A percentile compares a stretch with the other conserved stretches of the same genome.
phyloP scores from a whole-genome alignment of 2,797 vertebrate species.

The Leuciscus waleckii region DNA sequence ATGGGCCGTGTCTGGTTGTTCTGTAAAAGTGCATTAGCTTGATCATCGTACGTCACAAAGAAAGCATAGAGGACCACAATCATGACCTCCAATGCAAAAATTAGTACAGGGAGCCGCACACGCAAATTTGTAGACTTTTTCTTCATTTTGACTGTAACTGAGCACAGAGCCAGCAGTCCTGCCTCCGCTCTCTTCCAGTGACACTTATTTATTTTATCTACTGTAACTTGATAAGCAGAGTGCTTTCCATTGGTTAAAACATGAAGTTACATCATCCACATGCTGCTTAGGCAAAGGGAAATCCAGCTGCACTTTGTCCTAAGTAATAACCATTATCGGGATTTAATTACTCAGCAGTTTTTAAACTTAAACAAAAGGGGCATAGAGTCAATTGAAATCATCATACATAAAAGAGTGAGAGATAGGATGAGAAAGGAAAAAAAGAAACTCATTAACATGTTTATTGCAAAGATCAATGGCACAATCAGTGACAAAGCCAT shows the following conservation, averaged over 20 bases:
- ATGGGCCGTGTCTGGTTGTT: slow-evolving; percentile 66
- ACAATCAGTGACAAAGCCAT: neutral
- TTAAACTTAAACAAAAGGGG: slow-evolving; percentile 26
- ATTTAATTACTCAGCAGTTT: slow-evolving; percentile 57
- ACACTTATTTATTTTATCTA: slow-evolving; percentile 57
- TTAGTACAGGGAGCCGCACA: slow-evolving; percentile 74
- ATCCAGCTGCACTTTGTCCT: slow-evolving; percentile 72
- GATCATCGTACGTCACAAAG: slow-evolving; percentile 81
- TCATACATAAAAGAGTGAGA: slow-evolving; percentile 1
- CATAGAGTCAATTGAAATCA: neutral
- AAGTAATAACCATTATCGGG: slow-evolving; percentile 52
- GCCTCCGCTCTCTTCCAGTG: slow-evolving; percentile 26
- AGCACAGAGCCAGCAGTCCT: neutral
- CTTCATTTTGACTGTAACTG: slow-evolving; percentile 70
- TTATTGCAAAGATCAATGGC: slow-evolving; percentile 3
- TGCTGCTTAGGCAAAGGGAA: slow-evolving; percentile 28
- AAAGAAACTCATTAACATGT: slow-evolving; percentile 10
- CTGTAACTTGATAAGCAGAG: slow-evolving; percentile 66
- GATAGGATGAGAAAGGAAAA: neutral
- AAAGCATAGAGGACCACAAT: slow-evolving; percentile 76
- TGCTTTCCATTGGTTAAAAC: slow-evolving; percentile 56
- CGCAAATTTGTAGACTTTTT: slow-evolving; percentile 60
- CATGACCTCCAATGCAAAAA: slow-evolving; percentile 75
- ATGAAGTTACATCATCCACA: slow-evolving; percentile 40
- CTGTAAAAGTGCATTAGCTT: slow-evolving; percentile 66